Evolutionary conservation across 2,888 invertebrate genomes (phyloP).

Genomic region (Aphodius granarius): DNA sequence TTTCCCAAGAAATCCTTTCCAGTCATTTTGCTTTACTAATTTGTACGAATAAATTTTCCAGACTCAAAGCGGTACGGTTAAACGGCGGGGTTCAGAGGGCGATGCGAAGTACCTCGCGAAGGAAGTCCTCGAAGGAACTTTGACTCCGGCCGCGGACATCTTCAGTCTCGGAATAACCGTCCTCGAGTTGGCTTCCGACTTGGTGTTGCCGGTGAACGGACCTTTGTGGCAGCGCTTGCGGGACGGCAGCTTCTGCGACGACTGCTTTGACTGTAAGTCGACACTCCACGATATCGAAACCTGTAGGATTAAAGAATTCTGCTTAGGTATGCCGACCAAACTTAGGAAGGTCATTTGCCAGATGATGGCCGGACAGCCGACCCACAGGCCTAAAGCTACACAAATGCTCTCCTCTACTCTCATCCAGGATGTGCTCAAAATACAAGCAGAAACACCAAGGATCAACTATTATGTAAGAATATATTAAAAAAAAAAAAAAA

Average conservation of each 20-base stretch:
- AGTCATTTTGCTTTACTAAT: too few relatives aligned
- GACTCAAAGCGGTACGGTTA: neutral
- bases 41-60: too few relatives aligned
- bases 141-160: slow-evolving; percentile 72
- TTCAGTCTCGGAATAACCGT: slow-evolving; percentile 75
- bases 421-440: slow-evolving; percentile 13
- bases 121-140: slow-evolving; percentile 67
- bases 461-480: slow-evolving; percentile 27
- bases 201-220: slow-evolving; percentile 70
- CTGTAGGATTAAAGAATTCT: neutral
- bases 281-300: neutral
- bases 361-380: slow-evolving; percentile 62
- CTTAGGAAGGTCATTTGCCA: slow-evolving; percentile 56
- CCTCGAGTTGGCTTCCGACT: slow-evolving; percentile 69
- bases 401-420: slow-evolving; percentile 50
- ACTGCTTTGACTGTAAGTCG: slow-evolving; percentile 17
- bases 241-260: slow-evolving; percentile 57
- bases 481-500: neutral
- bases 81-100: slow-evolving; percentile 60
- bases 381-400: slow-evolving; percentile 58
- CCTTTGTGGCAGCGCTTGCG: slow-evolving; percentile 69
- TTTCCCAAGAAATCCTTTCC: too few relatives aligned
- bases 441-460: slow-evolving; percentile 14
- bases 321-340: slow-evolving; percentile 54
- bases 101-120: slow-evolving; percentile 76